Percentiles rank a stretch among this genome's conserved stretches.
Conservation (phyloP, 2,113 vertebrate genomes). For the Myanophis thanlyinensis region DNA sequence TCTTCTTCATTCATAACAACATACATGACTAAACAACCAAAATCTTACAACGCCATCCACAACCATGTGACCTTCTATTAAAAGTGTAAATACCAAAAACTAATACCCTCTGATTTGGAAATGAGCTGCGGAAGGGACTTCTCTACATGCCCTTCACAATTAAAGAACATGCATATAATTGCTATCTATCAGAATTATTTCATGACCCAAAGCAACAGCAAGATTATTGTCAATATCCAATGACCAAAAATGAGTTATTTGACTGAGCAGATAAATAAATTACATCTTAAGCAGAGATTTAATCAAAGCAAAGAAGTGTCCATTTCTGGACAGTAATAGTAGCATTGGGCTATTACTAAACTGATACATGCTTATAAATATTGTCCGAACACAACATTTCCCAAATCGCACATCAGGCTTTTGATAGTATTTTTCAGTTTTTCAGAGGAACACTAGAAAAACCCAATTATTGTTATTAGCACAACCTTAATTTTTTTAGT, state of each 20-base stretch:
- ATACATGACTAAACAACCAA: background rate
- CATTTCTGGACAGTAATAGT: background rate
- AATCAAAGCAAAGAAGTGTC: background rate
- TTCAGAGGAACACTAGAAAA: background rate
- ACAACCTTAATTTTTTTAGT: background rate
- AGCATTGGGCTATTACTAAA: background rate
- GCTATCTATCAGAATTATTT: background rate
- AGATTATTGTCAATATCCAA: background rate
- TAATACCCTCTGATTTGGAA: background rate
- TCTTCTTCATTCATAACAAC: background rate
- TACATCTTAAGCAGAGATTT: background rate
- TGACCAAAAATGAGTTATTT: background rate
- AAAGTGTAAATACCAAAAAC: background rate
- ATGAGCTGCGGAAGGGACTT: background rate
- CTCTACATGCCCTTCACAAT: background rate
- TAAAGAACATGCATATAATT: background rate
- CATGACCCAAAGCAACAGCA: background rate
- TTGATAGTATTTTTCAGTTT: background rate
- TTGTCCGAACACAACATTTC: background rate
- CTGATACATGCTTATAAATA: background rate
- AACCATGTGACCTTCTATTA: background rate
- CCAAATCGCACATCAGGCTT: background rate
- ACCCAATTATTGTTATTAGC: background rate
- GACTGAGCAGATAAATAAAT: background rate
- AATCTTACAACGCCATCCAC: background rate